Evolutionary conservation across 2,888 invertebrate genomes (phyloP), one percentile per base, ranked within the genome.

Genomic region (Unio delphinus): DNA sequence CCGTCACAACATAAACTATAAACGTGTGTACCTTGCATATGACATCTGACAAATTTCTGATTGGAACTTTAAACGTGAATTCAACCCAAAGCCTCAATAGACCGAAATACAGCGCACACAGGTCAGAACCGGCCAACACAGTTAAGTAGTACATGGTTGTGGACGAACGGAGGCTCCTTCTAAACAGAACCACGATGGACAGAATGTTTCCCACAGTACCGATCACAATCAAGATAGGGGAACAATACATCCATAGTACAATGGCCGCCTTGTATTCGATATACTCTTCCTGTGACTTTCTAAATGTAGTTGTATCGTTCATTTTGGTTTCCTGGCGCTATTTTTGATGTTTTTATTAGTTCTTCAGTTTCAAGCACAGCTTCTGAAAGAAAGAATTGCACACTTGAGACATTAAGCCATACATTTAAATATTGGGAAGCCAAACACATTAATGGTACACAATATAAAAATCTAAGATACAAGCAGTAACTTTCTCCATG

Each of bases 11-110:
- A 72, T 88, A 88, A 6, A 87, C 87, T 3, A 86, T 56, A 67
- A 87, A 87, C 23, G 80, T 84, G 72, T 88, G 87, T 2, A 86
- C 54, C 67, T 86, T 85, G 66, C 88, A 88, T 7, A 76, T 74
- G 5, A 79, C 72, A 57, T 79, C 70, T 0, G 86, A 83, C 17
- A 74, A n/a, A 0, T 73, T 66, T 6, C 84, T 73, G 8, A 86
- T 65, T 65, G 83, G 80, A 15, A 69, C 56, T 23, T 66, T 61
- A 61, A 79, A 78, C 1, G 79, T 73, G 26, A 65, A 60, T 8
- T 72, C 66, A n/a, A 86, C 64, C 84, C 84, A 86, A 64, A 77
- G 75, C 18, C 82, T 71, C 34, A 82, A 59, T 20, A 82, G 62
- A 7, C 82, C 82, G 3, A 81, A 81, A 45, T 78, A 80, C 34